Conservation (phyloP, 1,140 invertebrate species). For the Batillaria attramentaria region DNA sequence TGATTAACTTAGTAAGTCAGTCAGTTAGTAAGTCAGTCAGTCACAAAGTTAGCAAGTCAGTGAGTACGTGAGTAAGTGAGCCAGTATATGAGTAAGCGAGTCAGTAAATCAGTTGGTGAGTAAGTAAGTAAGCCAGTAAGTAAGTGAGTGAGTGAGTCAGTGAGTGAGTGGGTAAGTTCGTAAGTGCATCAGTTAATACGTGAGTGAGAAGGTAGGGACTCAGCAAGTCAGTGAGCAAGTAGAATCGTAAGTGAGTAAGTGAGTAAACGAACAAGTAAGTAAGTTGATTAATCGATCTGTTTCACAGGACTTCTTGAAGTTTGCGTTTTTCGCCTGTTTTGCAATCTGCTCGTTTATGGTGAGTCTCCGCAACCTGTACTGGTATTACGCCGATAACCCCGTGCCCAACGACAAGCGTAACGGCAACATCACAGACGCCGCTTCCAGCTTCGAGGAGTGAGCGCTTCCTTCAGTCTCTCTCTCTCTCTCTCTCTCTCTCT, state of each 20-base stretch:
- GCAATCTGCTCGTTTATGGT: slow-evolving; percentile 96
- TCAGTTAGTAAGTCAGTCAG: too few relatives aligned
- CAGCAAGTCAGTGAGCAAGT: background rate
- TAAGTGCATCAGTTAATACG: background rate
- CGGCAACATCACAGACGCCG: slow-evolving; percentile 41
- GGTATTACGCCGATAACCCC: slow-evolving; percentile 93
- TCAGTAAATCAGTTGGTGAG: too few relatives aligned
- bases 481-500: background rate
- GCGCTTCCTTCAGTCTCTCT: background rate
- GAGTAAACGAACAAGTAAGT: background rate
- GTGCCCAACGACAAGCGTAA: background rate
- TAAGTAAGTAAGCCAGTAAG: background rate
- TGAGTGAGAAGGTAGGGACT: too few relatives aligned
- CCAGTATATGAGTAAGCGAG: too few relatives aligned
- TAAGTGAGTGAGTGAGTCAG: slow-evolving; percentile 7
- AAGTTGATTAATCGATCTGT: background rate
- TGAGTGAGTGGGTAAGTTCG: background rate
- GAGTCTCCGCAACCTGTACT: slow-evolving; percentile 91
- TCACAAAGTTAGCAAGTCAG: too few relatives aligned
- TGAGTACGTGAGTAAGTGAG: too few relatives aligned
- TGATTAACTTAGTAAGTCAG: too few relatives aligned
- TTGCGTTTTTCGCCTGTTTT: slow-evolving; percentile 91
- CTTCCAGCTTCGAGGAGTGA: slow-evolving; percentile 50
- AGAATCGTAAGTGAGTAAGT: background rate
- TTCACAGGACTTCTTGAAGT: slow-evolving; percentile 97